Evolutionary conservation across 2,888 invertebrate species (phyloP), one percentile per base, ranked within the genome.

Genomic region (Aporophyla nigra): DNA sequence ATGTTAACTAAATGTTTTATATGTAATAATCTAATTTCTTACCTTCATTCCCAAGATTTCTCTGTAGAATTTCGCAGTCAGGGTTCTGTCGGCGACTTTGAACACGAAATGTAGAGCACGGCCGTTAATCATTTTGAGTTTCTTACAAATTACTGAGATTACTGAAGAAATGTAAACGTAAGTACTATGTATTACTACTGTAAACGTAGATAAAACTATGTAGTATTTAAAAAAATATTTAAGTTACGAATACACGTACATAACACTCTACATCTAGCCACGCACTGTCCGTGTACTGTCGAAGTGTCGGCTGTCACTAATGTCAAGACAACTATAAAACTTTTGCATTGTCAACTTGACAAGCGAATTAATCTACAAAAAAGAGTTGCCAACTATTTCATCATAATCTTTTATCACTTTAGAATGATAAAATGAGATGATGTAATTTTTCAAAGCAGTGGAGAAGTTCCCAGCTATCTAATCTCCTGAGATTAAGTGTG

Each of bases 31-130:
- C 19, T n/a, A 14, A 40, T 61, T 27, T 83, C 94, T 96, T 96
- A 99, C 99, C 98, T 99, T 98, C 99, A 99, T 99, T 83, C 99
- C 99, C 56, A 99, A 97, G 86, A 99, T 97, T 91, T 98, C 98
- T 75, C 98, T 97, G 94, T 98, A 99, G 96, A 99, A 99, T 92
- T 98, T 97, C 1, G 98, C 97, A 27, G 99, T 99, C 83, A 97
- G 97, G 46, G 98, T 98, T 80, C 99, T 97, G 92, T 99, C 98
- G 0, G 99, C 99, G 86, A 99, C 98, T 97, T 99, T 99, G 92
- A 99, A 99, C 4, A 99, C 99, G 95, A 98, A 99, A 97, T 99
- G 99, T 80, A 99, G 97, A 24, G 99, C 98, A 90, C 99, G 97
- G 75, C 98, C 98, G 71, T 93, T 94, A 79, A 98, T 95, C 97